Base-by-base conservation (phyloP, 1,140 invertebrate species). In the Drosophila tristis region DNA sequence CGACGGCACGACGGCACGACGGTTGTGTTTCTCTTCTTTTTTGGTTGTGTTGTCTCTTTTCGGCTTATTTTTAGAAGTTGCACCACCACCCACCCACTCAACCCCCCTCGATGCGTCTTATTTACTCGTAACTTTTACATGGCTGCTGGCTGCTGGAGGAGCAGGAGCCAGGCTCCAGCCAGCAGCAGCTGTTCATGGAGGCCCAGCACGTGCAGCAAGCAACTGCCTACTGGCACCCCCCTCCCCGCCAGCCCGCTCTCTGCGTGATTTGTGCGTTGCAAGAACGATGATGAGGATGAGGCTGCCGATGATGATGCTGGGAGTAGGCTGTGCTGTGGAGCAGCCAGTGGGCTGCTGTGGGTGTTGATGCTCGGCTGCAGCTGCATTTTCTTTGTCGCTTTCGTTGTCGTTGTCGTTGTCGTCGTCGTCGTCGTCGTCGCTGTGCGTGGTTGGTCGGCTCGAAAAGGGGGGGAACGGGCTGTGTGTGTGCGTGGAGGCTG, bases 1-100 rank as follows among this genome's bases (percentile, higher is more conserved):
- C 6, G 26, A 29, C 5, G 1, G 26, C 67, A 63, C 58, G 62
- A 72, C 61, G 63, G 16, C 48, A 45, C 65, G 84, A 78, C 85
- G 65, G 72, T 80, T 89, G 72, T 73, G 20, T 20, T 89, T 80
- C 80, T 71, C 43, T 57, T 79, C 74, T 89, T 76, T 80, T 80
- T 89, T 89, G 50, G 79, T 89, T 89, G 68, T 84, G 84, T 89
- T 89, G 84, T 89, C 84, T 89, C 84, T 89, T 89, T 89, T 89
- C 84, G 84, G 76, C 84, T 84, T 89, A 80, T 90, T 89, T 89
- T 89, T 89, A 89, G 84, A 89, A 89, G 80, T 80, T 82, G 45
- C 44, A 54, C 59, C 63, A 45, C 42, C 44, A 54, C 59, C 63
- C 48, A 23, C 20, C 29, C n/a, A 13, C 16, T 16, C 0, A 4